Evolutionary conservation across 1,140 invertebrate species (phyloP), one percentile per base, ranked within the genome.

Genomic region (Agraylea sexmaculata): DNA sequence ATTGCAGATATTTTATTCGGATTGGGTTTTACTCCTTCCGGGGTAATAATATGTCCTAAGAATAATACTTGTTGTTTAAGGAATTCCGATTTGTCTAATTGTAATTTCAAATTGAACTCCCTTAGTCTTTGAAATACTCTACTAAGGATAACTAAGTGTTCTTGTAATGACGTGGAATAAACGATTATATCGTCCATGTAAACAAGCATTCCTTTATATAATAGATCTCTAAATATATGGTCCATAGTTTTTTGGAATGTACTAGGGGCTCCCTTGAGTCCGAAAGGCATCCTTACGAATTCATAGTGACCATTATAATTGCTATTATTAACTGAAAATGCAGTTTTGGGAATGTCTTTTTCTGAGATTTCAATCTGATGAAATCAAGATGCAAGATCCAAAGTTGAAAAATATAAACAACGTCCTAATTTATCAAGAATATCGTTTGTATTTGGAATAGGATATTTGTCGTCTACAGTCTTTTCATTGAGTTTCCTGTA

Each of bases 321-420:
- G n/a, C n/a, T n/a, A n/a, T n/a, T n/a, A n/a, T n/a, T n/a, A n/a
- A n/a, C n/a, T n/a, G n/a, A n/a, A n/a, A n/a, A n/a, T n/a, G n/a
- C n/a, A n/a, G n/a, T n/a, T 47, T 69, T 70, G 1, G 53, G 25
- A 37, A 38, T 50, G 40, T 59, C 56, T 10, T 56, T 43, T 18
- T 48, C 29, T 16, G 58, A 43, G 10, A 74, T 48, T 8, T 50
- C 42, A 10, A 74, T 56, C 47, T 75, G 70, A 50, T 61, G 66
- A 54, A 66, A 75, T 4, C 71, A 71, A 23, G 47, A 56, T 0
- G 50, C 48, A n/a, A 69, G 40, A 51, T 75, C 69, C 12, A 74
- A 36, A 0, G 57, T 57, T 1, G 54, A 53, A 41, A 74, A 71
- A 42, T 57, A 66, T 34, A 53, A 49, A 6, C 52, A 46, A 6